Evolutionary conservation across 2,888 invertebrate genomes (phyloP), one percentile per base, ranked within the genome.

Genomic region (Ophion slaviceki): DNA sequence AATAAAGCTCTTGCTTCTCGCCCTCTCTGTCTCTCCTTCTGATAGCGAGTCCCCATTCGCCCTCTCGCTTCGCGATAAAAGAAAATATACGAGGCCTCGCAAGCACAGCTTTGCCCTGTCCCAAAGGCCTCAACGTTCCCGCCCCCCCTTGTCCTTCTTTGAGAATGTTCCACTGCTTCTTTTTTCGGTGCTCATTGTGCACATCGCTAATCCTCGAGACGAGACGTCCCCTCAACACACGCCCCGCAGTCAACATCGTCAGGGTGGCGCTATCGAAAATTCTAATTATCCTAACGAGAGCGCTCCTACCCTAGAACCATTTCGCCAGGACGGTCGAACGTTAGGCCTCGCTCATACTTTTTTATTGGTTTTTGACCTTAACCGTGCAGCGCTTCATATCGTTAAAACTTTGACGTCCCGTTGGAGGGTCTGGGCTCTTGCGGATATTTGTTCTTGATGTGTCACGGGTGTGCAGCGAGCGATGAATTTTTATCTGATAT

Each of bases 231-330:
- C 32, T 40, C 10, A 45, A 74, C 8, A 28, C n/a, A 4, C 32
- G 20, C 24, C 11, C 7, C 64, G 20, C 17, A 32, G 64, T 59
- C 40, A 80, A 80, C 71, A 74, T 86, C 78, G 66, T 78, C 78
- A 53, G 78, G 78, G 70, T 75, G 83, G 80, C 80, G 83, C 86
- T 78, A 86, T 86, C 84, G 83, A 84, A 86, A 86, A 81, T 84
- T 68, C 61, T 78, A 84, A 86, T 86, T 86, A 86, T 66, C 75
- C 74, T 86, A 81, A 86, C 70, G 83, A 84, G 77, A 67, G 62
- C 68, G 61, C 14, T 53, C 77, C 62, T 4, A 32, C 80, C n/a
- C 77, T 45, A 32, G 11, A 68, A 59, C 32, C 81, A 45, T 28
- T 40, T 32, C 59, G 11, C 66, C 3, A 28, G 28, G 40, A 40